phyloP scores from a whole-genome alignment of 2,113 vertebrate species.

The Gymnarchus niloticus region DNA sequence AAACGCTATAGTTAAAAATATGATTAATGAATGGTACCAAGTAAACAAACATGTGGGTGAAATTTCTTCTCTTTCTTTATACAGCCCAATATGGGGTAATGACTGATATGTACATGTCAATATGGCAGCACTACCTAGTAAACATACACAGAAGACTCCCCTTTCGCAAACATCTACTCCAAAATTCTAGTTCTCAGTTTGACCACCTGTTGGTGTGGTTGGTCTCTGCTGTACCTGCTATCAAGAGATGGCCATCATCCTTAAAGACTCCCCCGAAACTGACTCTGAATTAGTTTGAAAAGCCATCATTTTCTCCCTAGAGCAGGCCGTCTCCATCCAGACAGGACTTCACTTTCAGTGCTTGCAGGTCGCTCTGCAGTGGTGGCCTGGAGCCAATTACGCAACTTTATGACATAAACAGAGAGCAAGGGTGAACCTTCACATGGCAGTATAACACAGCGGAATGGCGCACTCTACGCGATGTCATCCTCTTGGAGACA shows the following conservation, averaged over 20 bases:
- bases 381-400: neutral
- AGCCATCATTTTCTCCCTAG: neutral
- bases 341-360: neutral
- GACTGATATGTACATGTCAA: no score
- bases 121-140: no score
- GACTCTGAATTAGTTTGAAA: neutral
- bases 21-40: no score
- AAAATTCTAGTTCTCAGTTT: neutral
- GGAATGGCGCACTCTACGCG: no score
- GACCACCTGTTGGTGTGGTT: neutral
- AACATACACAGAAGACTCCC: no score
- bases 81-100: no score
- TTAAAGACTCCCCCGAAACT: neutral
- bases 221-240: neutral
- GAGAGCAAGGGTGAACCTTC: neutral
- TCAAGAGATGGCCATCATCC: neutral
- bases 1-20: no score
- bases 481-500: neutral
- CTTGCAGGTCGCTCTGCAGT: neutral
- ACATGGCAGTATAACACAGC: neutral
- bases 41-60: no score
- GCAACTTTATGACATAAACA: neutral
- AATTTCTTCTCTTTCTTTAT: no score
- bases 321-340: neutral
- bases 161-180: neutral